Base-by-base conservation (phyloP, 1,140 invertebrate genomes). In the Drosophila quadrilineata region DNA sequence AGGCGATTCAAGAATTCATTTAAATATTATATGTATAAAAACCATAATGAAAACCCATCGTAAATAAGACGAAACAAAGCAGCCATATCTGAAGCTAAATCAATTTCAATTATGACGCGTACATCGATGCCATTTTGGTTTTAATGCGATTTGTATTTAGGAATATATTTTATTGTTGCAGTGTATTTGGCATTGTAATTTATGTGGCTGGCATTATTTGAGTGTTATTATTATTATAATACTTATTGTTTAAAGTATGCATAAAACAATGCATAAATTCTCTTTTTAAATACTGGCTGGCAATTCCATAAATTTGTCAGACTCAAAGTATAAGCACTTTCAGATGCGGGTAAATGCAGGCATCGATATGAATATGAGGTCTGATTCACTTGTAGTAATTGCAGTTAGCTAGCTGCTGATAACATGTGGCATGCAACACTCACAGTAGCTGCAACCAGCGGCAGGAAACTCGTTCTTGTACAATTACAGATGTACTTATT, bases 61-160 rank as follows among this genome's bases (percentile, higher is more conserved):
- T 53, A 56, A 70, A 71, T 57, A 36, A 50, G 9, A n/a, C 29
- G 29, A 54, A 52, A 62, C 36, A 41, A 43, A 53, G 14, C 48
- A 53, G 36, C 12, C 43, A 52, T 14, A 45, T 28, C 41, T 41
- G 45, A 8, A 50, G 50, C 52, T 76, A 76, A 77, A 77, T 77
- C 70, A 79, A 74, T 69, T 59, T 69, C 64, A 76, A 74, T 77
- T 73, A 59, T 74, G 65, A 71, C 64, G 58, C 29, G 67, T 76
- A 60, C 45, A 63, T 56, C 48, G 10, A 53, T 49, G 54, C 60
- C 45, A 64, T 75, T 49, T 58, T 36, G 58, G 35, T 29, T 64
- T 75, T 38, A 41, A 48, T 48, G n/a, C n/a, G n/a, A n/a, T n/a
- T n/a, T n/a, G n/a, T n/a, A n/a, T n/a, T 26, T 45, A 28, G 28